phyloP scores from a whole-genome alignment of 2,888 invertebrate species.

The Rotaria socialis region DNA sequence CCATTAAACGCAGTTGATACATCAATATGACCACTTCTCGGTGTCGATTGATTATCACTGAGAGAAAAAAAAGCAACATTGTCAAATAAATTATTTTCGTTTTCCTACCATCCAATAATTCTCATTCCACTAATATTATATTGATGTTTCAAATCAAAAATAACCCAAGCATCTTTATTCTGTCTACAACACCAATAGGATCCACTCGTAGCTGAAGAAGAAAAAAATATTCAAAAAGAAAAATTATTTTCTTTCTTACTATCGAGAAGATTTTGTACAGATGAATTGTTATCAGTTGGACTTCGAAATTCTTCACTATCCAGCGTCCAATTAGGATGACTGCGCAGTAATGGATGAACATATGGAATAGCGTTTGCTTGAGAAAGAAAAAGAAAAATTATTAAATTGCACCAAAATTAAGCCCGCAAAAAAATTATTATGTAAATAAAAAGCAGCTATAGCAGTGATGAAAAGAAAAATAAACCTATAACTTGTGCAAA shows the following conservation, averaged over 20 bases:
- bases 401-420: not conserved
- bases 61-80: not conserved
- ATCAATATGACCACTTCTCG: slow-evolving; percentile 4
- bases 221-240: too few relatives aligned
- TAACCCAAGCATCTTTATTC: slow-evolving; percentile 1
- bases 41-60: slow-evolving; percentile 25
- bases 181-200: not conserved
- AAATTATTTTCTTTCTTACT: not conserved
- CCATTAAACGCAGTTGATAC: slow-evolving; percentile 3
- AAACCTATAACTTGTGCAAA: not conserved
- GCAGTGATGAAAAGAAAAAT: not conserved
- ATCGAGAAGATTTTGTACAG: slow-evolving; percentile 29
- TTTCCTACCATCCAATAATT: not conserved
- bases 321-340: slow-evolving; percentile 19
- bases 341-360: slow-evolving; percentile 23
- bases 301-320: slow-evolving; percentile 28
- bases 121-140: slow-evolving; percentile 9
- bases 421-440: not conserved
- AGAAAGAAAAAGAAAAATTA: not conserved
- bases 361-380: not conserved
- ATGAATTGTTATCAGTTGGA: not conserved
- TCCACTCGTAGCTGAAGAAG: not conserved
- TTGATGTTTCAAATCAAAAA: slow-evolving; percentile 33
- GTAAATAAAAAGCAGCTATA: not conserved
- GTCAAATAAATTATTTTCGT: too few relatives aligned